These are phyloP conservation scores for Hirundichthys speculiger DNA, from an alignment of 2,113 vertebrate genomes.

Conservation along the genomic window DNA sequence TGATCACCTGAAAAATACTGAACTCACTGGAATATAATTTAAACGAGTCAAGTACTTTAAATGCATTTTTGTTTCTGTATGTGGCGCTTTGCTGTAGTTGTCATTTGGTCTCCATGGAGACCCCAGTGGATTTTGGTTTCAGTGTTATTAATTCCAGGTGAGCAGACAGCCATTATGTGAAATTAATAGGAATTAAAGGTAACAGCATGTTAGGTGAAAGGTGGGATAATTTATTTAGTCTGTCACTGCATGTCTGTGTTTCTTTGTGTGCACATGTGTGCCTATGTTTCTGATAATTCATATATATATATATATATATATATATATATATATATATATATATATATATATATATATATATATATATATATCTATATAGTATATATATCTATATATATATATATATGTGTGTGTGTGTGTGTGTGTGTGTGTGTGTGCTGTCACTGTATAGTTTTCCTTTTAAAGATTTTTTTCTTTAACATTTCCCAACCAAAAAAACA, in stretches of 20 bases:
- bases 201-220: conserved; percentile 70
- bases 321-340: conserved; percentile 22
- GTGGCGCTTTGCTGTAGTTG: conserved; percentile 68
- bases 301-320: conserved; percentile 24
- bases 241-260: too few relatives aligned
- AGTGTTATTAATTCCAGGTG: conserved; percentile 78
- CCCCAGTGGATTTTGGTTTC: conserved; percentile 59
- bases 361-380: conserved; percentile 14
- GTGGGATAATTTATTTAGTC: conserved; percentile 60
- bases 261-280: conserved; percentile 8
- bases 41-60: conserved; percentile 46
- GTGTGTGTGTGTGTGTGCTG: too few relatives aligned
- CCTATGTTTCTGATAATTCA: conserved; percentile 8
- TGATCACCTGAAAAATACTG: conserved; percentile 69
- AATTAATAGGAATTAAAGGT: conserved; percentile 76
- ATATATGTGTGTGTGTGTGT: too few relatives aligned
- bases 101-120: conserved; percentile 71
- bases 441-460: background rate
- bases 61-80: conserved; percentile 46
- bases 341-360: conserved; percentile 22
- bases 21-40: conserved; percentile 61
- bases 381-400: conserved; percentile 13
- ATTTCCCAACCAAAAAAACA: conserved; percentile 22
- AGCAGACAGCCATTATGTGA: conserved; percentile 76
- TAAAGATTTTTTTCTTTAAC: conserved; percentile 28